Evolutionary conservation across 1,140 invertebrate genomes (phyloP).

Genomic region (Zaprionus taronus): DNA sequence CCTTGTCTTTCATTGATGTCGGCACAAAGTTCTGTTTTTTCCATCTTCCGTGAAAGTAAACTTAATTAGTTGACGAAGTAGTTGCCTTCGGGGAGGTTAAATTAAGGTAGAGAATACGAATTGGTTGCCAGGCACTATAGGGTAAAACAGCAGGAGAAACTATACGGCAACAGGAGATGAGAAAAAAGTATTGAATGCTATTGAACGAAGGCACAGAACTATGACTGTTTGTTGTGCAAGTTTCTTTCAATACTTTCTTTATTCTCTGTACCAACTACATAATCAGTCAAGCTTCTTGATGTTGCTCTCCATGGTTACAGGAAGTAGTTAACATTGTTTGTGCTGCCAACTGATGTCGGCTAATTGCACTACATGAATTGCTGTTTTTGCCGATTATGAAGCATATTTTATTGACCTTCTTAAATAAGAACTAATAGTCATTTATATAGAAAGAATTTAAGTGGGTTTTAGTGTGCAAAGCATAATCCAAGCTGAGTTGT

Average conservation of each 20-base stretch:
- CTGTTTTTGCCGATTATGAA: not conserved
- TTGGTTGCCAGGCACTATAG: not conserved
- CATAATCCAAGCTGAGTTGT: too few relatives aligned
- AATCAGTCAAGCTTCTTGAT: not conserved
- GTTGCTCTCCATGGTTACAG: not conserved
- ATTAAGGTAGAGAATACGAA: not conserved
- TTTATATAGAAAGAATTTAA: not conserved
- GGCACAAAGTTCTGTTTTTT: not conserved
- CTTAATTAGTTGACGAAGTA: constrained; percentile 9
- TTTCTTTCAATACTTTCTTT: not conserved
- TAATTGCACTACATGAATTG: constrained; percentile 1
- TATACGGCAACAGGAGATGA: not conserved
- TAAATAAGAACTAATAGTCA: not conserved
- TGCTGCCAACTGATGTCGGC: not conserved
- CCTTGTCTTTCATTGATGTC: not conserved
- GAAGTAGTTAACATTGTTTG: not conserved
- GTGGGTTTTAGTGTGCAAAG: not conserved
- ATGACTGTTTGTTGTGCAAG: not conserved
- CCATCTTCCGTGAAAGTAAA: not conserved
- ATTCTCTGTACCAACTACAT: not conserved
- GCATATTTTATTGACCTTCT: not conserved
- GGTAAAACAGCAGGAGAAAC: not conserved
- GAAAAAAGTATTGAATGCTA: not conserved
- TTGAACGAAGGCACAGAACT: not conserved
- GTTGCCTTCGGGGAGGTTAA: not conserved